Evolutionary conservation across 2,797 vertebrate genomes (phyloP), one percentile per base, ranked within the genome.

Genomic region (Varecia variegata): DNA sequence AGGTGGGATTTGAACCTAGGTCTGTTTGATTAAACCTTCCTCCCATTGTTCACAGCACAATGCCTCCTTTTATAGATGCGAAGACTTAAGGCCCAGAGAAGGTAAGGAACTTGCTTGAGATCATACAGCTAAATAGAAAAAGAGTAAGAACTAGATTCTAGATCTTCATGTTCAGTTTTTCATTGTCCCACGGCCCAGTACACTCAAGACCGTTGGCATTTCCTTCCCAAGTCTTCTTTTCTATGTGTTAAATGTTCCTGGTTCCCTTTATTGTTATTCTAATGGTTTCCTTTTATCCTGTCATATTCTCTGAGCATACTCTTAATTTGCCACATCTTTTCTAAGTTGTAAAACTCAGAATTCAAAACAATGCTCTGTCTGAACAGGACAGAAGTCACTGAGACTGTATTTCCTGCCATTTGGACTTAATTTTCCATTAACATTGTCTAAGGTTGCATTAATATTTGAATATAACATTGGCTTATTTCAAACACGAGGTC

Each of bases 301-400:
- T 50, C 40, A 7, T 47, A 35, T 60, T 62, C 32, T 87, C 40
- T 86, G 90, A 87, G 38, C 35, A 27, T 50, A 35, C 25, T 54
- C 21, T 47, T 88, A 90, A 80, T 92, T 73, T 82, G 60, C 27
- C 17, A 7, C 12, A 52, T 86, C 76, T 35, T 91, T 96, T 85
- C 74, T 94, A 90, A 88, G 88, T 80, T 32, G 76, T 47, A 56
- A 88, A 92, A 27, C 52, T 95, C 80, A 88, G 88, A 95, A 90
- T 93, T 88, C 79, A 80, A 83, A 93, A 90, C 84, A 90, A 79
- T 60, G 47, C 5, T 82, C 30, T 56, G 10, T 77, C 43, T 95
- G 62, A 95, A 73, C 4, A 65, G 84, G 60, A 88, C 62, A 70
- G 76, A 90, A 87, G 58, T 65, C 62, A 56, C n/a, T 1, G 32